phyloP scores from a whole-genome alignment of 2,797 vertebrate species.

The Enteromius thamalakanensis region DNA sequence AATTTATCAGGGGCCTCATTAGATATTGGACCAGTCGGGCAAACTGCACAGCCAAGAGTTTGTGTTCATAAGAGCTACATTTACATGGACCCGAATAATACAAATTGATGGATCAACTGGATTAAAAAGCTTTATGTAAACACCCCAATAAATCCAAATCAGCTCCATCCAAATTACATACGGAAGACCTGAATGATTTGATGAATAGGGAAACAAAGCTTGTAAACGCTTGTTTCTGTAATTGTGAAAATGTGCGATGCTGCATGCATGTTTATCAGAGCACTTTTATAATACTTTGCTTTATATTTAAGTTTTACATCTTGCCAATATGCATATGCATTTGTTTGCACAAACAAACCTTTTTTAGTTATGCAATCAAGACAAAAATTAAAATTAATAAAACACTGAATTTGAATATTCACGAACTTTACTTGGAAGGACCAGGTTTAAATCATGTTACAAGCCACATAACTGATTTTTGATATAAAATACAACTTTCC shows the following conservation, averaged over 20 bases:
- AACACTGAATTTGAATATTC: not conserved
- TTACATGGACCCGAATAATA: not conserved
- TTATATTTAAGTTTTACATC: not conserved
- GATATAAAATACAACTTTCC: not conserved
- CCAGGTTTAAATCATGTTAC: not conserved
- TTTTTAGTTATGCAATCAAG: not conserved
- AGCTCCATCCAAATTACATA: not conserved
- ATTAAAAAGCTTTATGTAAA: not conserved
- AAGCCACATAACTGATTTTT: not conserved
- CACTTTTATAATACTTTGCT: not conserved
- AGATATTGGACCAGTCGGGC: constrained; percentile 42
- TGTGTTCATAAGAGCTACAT: not conserved
- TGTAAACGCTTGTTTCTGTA: not conserved
- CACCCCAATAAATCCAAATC: not conserved
- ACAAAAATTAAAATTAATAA: not conserved
- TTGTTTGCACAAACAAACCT: not conserved
- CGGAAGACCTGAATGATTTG: not conserved
- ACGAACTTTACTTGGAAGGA: not conserved
- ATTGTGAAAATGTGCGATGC: not conserved
- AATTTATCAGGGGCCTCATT: constrained; percentile 56
- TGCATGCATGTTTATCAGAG: not conserved
- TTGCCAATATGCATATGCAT: not conserved
- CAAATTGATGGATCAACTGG: not conserved
- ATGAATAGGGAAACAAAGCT: not conserved
- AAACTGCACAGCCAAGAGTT: constrained; percentile 38